Conservation (phyloP, 2,113 vertebrate genomes). For the Malurus cyaneus region DNA sequence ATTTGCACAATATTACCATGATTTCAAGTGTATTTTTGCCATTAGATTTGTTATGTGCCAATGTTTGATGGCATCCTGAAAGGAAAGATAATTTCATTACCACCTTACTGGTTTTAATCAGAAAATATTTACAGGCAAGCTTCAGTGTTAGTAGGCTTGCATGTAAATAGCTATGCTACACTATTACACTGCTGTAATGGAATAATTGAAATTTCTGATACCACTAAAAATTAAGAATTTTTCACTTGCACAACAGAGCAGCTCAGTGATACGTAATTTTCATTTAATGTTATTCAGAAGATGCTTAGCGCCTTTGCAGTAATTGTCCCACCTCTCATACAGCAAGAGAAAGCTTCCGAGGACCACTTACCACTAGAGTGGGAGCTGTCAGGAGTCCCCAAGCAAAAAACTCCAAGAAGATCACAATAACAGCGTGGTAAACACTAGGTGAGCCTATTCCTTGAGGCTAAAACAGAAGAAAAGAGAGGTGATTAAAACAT, state of each 20-base stretch:
- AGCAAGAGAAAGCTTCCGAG: rapidly evolving
- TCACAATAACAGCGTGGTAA: slow-evolving; percentile 89
- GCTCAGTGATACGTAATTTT: background rate
- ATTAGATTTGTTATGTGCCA: background rate
- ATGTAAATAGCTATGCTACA: background rate
- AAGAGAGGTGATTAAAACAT: background rate
- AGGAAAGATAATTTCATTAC: background rate
- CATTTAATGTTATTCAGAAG: background rate
- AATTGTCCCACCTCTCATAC: background rate
- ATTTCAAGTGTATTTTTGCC: background rate
- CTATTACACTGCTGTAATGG: background rate
- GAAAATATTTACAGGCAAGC: background rate
- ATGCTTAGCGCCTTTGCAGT: background rate
- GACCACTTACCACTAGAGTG: slow-evolving; percentile 82
- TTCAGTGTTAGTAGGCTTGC: background rate
- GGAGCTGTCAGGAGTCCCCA: slow-evolving; percentile 89
- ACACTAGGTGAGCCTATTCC: slow-evolving; percentile 90
- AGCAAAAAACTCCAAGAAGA: slow-evolving; percentile 91
- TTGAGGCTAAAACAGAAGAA: slow-evolving; percentile 78
- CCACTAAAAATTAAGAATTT: background rate
- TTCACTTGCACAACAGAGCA: background rate
- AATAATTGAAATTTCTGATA: background rate
- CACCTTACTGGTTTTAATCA: background rate
- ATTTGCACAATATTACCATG: background rate
- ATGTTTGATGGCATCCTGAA: background rate